phyloP scores from a whole-genome alignment of 2,113 vertebrate species.

The Bubo bubo region DNA sequence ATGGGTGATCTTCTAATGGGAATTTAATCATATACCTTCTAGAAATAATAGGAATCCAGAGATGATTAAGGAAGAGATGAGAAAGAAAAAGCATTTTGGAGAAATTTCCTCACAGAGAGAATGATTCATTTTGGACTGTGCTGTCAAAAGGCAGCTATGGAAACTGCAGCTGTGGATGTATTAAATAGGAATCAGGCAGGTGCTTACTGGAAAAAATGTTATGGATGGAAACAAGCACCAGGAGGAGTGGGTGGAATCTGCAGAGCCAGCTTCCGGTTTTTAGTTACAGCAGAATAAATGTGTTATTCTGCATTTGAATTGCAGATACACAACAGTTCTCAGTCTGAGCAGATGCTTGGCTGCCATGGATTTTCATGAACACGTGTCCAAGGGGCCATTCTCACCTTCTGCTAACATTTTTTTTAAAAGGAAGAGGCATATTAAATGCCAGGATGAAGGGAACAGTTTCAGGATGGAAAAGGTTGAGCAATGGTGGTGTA shows the following conservation, averaged over 20 bases:
- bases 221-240: conserved; percentile 61
- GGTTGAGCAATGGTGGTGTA: conserved; percentile 3
- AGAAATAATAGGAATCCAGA: conserved; percentile 32
- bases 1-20: not conserved
- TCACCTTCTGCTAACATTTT: conserved; percentile 12
- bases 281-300: conserved; percentile 39
- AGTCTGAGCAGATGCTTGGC: conserved; percentile 1
- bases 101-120: conserved; percentile 49
- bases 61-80: conserved; percentile 39
- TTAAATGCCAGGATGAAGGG: not conserved
- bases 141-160: conserved; percentile 54
- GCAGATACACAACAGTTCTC: conserved; percentile 47
- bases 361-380: not conserved
- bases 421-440: not conserved
- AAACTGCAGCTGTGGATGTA: conserved; percentile 64
- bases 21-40: conserved; percentile 20
- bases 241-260: conserved; percentile 62
- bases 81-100: conserved; percentile 36
- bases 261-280: conserved; percentile 59
- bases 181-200: conserved; percentile 63
- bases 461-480: conserved; percentile 47
- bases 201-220: conserved; percentile 66
- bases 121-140: conserved; percentile 53
- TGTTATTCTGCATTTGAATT: conserved; percentile 57
- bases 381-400: conserved; percentile 7